These are phyloP conservation scores for Acomys russatus DNA, from an alignment of 2,797 vertebrate species.

Conservation along the genomic window DNA sequence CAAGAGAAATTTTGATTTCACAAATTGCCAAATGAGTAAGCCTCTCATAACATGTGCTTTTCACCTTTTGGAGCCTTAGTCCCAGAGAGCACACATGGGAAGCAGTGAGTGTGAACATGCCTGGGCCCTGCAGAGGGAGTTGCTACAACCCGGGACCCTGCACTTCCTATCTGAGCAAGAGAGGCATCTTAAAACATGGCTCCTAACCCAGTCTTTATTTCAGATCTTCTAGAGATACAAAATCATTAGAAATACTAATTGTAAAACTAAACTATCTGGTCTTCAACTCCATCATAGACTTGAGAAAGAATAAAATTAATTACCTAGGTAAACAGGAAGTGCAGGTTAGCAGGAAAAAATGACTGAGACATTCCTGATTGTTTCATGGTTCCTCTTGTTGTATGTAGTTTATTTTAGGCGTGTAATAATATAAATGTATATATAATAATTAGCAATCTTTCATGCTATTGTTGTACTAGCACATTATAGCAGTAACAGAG, in stretches of 20 bases:
- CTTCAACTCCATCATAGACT: no score
- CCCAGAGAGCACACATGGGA: background rate
- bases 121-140: background rate
- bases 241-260: background rate
- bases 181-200: background rate
- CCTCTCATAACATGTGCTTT: background rate
- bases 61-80: background rate
- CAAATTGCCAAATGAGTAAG: slow-evolving; percentile 14
- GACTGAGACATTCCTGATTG: no score
- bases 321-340: no score
- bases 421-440: no score
- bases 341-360: no score
- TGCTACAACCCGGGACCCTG: background rate
- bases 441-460: background rate
- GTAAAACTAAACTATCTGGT: no score
- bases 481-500: background rate
- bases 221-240: background rate
- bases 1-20: slow-evolving; percentile 37
- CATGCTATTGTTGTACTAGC: background rate
- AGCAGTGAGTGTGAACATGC: background rate
- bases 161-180: background rate
- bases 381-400: no score
- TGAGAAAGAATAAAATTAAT: no score
- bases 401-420: no score
- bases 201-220: background rate